Evolutionary conservation across 1,140 invertebrate genomes (phyloP), one percentile per base, ranked within the genome.

Genomic region (Ceratoteleas bidentatus): DNA sequence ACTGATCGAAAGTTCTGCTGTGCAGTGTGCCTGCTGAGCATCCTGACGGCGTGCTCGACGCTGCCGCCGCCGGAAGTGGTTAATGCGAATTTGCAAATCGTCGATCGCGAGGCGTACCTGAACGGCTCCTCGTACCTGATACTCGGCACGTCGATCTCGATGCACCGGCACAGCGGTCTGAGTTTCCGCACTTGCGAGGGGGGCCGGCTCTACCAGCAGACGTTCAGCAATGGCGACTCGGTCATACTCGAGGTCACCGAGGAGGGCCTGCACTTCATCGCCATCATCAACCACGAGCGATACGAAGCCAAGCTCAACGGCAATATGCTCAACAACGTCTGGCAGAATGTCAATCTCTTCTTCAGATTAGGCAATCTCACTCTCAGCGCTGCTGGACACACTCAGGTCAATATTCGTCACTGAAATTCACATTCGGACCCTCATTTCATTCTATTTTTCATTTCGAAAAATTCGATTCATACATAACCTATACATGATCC

Each of bases 181-280:
- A 96, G 95, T 89, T 96, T 96, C 86, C 92, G 95, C 81, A 96
- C 95, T 10, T 97, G 96, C 90, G 93, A 93, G 33, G 95, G 95
- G 57, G 96, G 96, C 11, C 93, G 93, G 87, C 92, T 96, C 65
- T 95, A 96, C 86, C 93, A 93, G 16, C 96, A 97, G 88, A 92
- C 93, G 79, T 93, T 93, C 85, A 92, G 93, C 83, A 93, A 94
- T 75, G 93, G 94, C 58, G 93, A 95, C 86, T 93, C 94, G 81
- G 93, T 95, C 60, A 94, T 94, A 81, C 91, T 95, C 47, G 93
- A 93, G 73, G 94, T 93, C 14, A 91, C 95, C 75, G 91, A 93
- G 78, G 94, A 96, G 62, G 94, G 95, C 76, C 92, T 96, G 56
- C 91, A 93, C 45, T 94, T 95, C 88, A 91, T 92, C 69, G 93